A percentile compares a stretch with the other conserved stretches of the same genome.
phyloP scores from a whole-genome alignment of 2,797 vertebrate species.

The Taeniopygia guttata region DNA sequence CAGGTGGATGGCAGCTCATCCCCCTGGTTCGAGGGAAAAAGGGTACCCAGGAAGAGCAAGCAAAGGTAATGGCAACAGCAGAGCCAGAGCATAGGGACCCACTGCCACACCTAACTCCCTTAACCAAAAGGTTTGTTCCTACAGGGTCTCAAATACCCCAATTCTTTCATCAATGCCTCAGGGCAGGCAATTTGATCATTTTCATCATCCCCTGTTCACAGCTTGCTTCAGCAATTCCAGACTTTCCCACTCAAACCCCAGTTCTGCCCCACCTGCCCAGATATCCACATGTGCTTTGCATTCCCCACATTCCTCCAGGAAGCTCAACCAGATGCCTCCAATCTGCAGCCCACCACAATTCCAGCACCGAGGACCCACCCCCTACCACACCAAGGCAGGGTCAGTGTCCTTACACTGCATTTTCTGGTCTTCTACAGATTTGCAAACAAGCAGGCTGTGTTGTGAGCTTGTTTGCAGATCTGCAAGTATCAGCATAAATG shows the following conservation, averaged over 20 bases:
- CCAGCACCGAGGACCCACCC: neutral
- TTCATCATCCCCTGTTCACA: neutral
- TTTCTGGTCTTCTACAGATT: slow-evolving; percentile 16
- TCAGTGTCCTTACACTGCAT: neutral
- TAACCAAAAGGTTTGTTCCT: too few relatives aligned
- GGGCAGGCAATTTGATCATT: neutral
- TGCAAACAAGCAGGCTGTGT: slow-evolving; percentile 1
- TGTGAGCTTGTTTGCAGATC: slow-evolving; percentile 21
- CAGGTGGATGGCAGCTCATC: neutral
- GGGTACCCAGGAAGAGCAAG: neutral
- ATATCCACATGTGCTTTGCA: neutral
- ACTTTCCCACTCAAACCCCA: neutral
- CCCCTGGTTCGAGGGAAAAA: neutral
- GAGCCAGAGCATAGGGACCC: neutral
- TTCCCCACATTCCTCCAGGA: neutral
- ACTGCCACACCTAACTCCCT: too few relatives aligned
- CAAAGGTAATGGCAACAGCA: neutral
- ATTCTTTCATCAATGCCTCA: neutral
- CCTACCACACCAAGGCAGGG: neutral
- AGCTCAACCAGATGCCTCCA: neutral
- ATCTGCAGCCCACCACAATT: neutral
- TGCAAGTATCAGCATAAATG: slow-evolving; percentile 61
- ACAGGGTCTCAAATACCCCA: neutral
- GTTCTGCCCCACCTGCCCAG: neutral
- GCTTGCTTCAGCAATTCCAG: neutral